phyloP scores from a whole-genome alignment of 2,797 vertebrate species.

The Sebastes aleutianus region DNA sequence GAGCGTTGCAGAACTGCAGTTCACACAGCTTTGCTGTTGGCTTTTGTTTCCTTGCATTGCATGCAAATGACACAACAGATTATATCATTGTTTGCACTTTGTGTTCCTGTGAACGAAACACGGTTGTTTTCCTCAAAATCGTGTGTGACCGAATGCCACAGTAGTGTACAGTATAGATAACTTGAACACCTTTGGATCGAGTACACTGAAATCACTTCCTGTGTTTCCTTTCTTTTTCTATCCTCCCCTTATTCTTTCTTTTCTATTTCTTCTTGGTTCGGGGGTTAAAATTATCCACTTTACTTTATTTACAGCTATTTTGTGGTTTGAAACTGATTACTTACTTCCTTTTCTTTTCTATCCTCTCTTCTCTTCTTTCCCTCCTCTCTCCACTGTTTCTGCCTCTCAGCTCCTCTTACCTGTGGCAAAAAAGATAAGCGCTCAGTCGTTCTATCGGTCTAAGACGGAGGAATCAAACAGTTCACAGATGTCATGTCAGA shows the following conservation, averaged over 20 bases:
- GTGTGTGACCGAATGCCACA: neutral
- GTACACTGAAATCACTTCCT: neutral
- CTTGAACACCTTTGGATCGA: slow-evolving; percentile 1
- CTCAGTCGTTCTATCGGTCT: slow-evolving; percentile 94
- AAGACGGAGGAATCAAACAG: slow-evolving; percentile 93
- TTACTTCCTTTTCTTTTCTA: slow-evolving; percentile 35
- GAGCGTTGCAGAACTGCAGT: neutral
- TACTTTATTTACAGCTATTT: slow-evolving; percentile 21
- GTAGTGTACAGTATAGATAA: neutral
- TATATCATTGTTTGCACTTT: neutral
- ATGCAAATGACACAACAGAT: neutral
- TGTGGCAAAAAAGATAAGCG: slow-evolving; percentile 90
- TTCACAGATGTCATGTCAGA: slow-evolving; percentile 93
- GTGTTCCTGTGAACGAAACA: neutral
- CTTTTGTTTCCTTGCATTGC: neutral
- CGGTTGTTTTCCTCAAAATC: neutral
- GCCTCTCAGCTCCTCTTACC: slow-evolving; percentile 91
- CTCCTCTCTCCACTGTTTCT: slow-evolving; percentile 78
- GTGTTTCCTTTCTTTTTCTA: neutral
- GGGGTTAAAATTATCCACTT: slow-evolving; percentile 7
- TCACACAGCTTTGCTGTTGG: neutral
- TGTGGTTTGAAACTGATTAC: slow-evolving; percentile 45
- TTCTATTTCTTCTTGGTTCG: slow-evolving; percentile 16
- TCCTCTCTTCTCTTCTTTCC: slow-evolving; percentile 16
- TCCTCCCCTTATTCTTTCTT: neutral